phyloP scores from a whole-genome alignment of 2,797 vertebrate species.

The Phoxinus dragarum region DNA sequence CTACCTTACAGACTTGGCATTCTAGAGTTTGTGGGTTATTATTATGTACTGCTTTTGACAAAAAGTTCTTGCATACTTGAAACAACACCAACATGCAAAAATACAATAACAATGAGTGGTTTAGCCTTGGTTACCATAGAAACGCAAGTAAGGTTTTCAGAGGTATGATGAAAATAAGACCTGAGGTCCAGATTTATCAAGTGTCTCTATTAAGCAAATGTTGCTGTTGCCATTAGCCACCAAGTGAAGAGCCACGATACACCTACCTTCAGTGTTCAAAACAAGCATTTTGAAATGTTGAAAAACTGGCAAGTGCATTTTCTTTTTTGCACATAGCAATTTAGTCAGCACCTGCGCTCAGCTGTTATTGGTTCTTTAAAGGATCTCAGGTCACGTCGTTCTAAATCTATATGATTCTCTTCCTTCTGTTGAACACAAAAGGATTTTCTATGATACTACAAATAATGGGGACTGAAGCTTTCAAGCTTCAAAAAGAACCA shows the following conservation, averaged over 20 bases:
- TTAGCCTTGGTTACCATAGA: constrained; percentile 51
- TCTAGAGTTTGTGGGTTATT: background rate
- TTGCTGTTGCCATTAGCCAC: constrained; percentile 34
- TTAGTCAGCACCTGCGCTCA: background rate
- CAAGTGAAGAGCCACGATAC: constrained; percentile 5
- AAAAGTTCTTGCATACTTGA: background rate
- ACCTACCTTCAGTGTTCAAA: constrained; percentile 8
- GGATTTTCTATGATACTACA: background rate
- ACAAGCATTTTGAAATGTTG: background rate
- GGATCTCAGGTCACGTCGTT: background rate
- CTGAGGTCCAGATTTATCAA: constrained; percentile 34
- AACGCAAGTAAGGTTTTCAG: constrained; percentile 41
- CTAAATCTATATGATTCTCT: background rate
- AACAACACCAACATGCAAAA: constrained; percentile 30
- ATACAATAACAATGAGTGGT: constrained; percentile 33
- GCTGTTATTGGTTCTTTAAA: background rate
- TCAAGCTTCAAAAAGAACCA: background rate
- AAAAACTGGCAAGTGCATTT: constrained; percentile 7
- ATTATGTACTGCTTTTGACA: constrained; percentile 9
- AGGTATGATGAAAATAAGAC: constrained; percentile 32
- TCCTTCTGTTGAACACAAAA: constrained; percentile 2
- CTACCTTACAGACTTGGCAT: background rate
- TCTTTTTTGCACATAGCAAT: background rate
- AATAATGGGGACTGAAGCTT: background rate
- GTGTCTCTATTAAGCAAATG: constrained; percentile 35